phyloP scores from a whole-genome alignment of 2,888 invertebrate genomes.

The Ophion ventricosus region DNA sequence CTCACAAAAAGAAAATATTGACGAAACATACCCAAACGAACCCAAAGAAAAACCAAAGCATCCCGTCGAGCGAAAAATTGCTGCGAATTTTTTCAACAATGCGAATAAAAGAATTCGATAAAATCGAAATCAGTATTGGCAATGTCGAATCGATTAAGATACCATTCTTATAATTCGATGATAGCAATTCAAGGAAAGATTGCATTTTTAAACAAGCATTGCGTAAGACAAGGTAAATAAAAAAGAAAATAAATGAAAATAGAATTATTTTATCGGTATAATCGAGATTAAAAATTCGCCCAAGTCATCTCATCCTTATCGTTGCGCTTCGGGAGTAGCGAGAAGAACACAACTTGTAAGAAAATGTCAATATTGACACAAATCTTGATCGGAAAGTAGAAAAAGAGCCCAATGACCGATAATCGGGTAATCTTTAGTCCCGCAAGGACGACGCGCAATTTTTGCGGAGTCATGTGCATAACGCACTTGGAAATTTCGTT shows the following conservation, averaged over 20 bases:
- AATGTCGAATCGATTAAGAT: no score
- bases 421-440: background rate
- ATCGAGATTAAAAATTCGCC: background rate
- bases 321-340: background rate
- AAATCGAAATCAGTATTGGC: no score
- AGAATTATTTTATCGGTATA: background rate
- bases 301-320: constrained; percentile 6
- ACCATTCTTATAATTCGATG: background rate
- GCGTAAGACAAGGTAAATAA: background rate
- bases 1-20: no score
- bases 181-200: background rate
- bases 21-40: no score
- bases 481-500: constrained; percentile 38
- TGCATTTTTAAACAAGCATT: background rate
- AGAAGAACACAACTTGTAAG: constrained; percentile 25
- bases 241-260: background rate
- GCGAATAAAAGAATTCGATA: no score
- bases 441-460: constrained; percentile 16
- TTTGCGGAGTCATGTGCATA: background rate
- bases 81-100: no score
- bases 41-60: no score
- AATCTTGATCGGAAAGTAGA: constrained; percentile 20
- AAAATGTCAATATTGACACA: constrained; percentile 30
- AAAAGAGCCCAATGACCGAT: constrained; percentile 53
- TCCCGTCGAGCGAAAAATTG: no score